Evolutionary conservation across 2,113 vertebrate species (phyloP).

Genomic region (Struthio camelus): DNA sequence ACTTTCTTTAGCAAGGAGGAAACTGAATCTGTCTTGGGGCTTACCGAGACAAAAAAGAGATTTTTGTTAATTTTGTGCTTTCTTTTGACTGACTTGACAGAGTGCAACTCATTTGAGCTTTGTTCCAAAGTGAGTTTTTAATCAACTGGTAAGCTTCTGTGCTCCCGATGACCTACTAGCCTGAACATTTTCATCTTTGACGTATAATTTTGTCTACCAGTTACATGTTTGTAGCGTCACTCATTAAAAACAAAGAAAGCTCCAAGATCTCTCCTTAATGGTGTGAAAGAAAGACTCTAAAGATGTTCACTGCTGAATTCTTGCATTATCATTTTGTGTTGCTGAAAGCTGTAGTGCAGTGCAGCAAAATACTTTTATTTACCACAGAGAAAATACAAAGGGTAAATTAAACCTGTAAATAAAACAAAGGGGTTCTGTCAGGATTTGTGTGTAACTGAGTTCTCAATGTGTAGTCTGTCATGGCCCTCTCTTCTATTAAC

Average conservation of each 20-base stretch:
- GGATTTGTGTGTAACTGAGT: not conserved
- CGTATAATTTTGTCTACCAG: conserved; percentile 7
- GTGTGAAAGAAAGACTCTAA: not conserved
- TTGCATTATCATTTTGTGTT: not conserved
- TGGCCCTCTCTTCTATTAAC: conserved; percentile 57
- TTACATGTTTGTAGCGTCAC: not conserved
- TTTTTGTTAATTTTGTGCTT: conserved; percentile 36
- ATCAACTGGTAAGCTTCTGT: conserved; percentile 6
- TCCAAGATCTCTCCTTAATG: not conserved
- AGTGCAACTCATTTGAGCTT: not conserved
- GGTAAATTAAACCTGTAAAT: not conserved
- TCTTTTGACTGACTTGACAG: conserved; percentile 14
- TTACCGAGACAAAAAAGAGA: conserved; percentile 21
- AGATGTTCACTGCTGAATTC: not conserved
- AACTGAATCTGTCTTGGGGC: not conserved
- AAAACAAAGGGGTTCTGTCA: not conserved
- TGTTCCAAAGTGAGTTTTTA: conserved; percentile 6
- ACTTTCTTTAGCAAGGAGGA: not conserved
- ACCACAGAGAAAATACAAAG: not conserved
- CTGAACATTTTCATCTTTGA: not conserved
- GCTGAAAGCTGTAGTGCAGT: not conserved
- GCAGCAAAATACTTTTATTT: not conserved
- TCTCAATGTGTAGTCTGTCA: not conserved
- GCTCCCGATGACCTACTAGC: not conserved
- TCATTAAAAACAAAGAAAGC: not conserved